A percentile compares a stretch with the other conserved stretches of the same genome.
phyloP scores from a whole-genome alignment of 1,140 invertebrate species.

The Zaprionus vittiger region DNA sequence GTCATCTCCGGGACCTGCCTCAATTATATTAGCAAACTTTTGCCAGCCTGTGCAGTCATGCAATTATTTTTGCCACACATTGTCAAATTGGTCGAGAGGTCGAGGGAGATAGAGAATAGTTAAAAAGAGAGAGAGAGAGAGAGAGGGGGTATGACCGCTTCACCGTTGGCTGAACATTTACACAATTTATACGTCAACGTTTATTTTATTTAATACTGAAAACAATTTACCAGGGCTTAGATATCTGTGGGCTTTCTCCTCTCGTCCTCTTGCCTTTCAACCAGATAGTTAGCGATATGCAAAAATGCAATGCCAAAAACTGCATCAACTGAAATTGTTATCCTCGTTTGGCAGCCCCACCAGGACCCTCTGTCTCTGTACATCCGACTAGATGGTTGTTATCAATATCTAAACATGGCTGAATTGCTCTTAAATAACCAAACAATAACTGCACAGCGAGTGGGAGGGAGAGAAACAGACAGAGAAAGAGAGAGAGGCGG shows the following conservation, averaged over 20 bases:
- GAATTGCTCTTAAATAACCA: slow-evolving; percentile 81
- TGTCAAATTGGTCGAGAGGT: slow-evolving; percentile 44
- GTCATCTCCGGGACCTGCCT: slow-evolving; percentile 24
- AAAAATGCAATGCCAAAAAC: slow-evolving; percentile 51
- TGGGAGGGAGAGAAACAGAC: background rate
- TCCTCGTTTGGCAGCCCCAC: slow-evolving; percentile 57
- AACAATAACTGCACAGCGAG: slow-evolving; percentile 70
- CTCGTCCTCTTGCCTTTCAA: background rate
- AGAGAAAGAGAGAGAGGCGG: background rate
- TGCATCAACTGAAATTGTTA: slow-evolving; percentile 71
- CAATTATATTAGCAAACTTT: slow-evolving; percentile 48
- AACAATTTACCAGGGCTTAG: slow-evolving; percentile 75
- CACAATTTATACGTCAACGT: slow-evolving; percentile 79
- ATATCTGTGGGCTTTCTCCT: background rate
- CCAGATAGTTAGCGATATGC: slow-evolving; percentile 64
- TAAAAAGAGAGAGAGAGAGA: background rate
- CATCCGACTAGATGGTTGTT: slow-evolving; percentile 44
- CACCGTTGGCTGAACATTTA: slow-evolving; percentile 75
- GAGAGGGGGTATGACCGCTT: slow-evolving; percentile 9
- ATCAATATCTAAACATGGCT: slow-evolving; percentile 79
- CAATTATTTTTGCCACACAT: slow-evolving; percentile 67
- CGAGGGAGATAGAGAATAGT: background rate
- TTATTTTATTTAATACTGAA: slow-evolving; percentile 79
- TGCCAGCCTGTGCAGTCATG: slow-evolving; percentile 57
- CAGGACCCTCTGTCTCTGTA: slow-evolving; percentile 26